Base-by-base conservation (phyloP, 1,140 invertebrate species). In the Calycopis cecrops region DNA sequence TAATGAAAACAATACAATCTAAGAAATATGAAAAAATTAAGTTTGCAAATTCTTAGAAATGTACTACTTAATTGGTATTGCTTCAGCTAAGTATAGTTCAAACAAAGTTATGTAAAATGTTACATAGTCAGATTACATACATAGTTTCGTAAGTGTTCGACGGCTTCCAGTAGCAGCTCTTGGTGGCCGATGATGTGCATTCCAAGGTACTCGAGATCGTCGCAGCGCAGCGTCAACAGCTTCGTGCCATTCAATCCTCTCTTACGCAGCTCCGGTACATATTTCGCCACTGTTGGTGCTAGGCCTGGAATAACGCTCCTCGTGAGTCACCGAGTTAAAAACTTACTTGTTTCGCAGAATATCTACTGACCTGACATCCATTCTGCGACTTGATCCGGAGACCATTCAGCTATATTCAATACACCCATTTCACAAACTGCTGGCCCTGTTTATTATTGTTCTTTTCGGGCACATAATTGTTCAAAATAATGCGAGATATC, bases 341-440 rank as follows among this genome's bases (percentile, higher is more conserved):
- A 49, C 58, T 56, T 35, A 65, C 56, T 6, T 37, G 49, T 33
- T 56, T 48, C 61, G 16, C 63, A 49, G 49, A 51, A 51, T 40
- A 16, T 55, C 38, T 48, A 69, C 68, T 18, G 52, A 79, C 96
- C 96, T 93, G 94, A 94, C 58, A 97, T 87, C 96, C 96, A 98
- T 77, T 97, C 95, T 60, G 93, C 95, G 55, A 97, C 96, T 91
- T 97, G 95, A 71, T 96, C 94, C n/a, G 95, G 92, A 63, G 93
- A 94, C 96, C 96, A 98, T 89, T 97, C 95, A 59, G 92, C 93
- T 64, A 97, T 94, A 88, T 97, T 96, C 69, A 97, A 92, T 86
- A 94, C 95, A 79, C 94, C 94, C 94, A 68, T 68, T 18, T 18
- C 52, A 58, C 49, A 61, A 61, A 55, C 62, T 55, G 21, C 48